Evolutionary conservation across 2,888 invertebrate species (phyloP), one percentile per base, ranked within the genome.

Genomic region (Agapetus fuscipes): DNA sequence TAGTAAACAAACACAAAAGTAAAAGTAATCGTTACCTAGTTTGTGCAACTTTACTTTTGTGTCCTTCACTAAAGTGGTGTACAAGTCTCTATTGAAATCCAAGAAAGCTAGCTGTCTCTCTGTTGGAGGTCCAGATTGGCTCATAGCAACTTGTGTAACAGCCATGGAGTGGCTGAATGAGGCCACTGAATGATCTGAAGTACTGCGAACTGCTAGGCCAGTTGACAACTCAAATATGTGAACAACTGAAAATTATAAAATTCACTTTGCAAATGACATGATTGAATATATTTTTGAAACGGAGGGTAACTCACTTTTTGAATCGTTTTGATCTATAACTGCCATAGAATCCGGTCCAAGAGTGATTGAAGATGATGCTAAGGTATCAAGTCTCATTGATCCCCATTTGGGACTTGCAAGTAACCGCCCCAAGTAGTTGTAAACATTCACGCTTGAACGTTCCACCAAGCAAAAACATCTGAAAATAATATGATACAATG

Each of bases 391-490:
- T 43, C 87, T 76, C 61, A 90, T 82, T 30, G 87, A 84, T 3
- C 80, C 78, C 80, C 88, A 89, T 39, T 84, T 79, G 0, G 95
- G 90, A 50, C 84, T 81, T 7, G 89, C 81, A 15, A 89, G 68
- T 28, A 90, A 65, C 31, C 93, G 76, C 0, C 97, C 97, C 58
- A 95, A 93, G 55, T 94, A 98, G 42, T 85, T 89, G 61, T 94
- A 94, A 4, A 97, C 74, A 49, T 86, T 85, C 10, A 95, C 71
- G 2, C 80, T 78, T 13, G 78, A 75, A 49, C 84, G 80, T 61
- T 97, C 96, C 30, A 94, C 82, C 30, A 96, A 66, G 51, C 95
- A 71, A 55, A 98, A 82, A 55, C 91, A 85, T 57, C 95, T 95
- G 56, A 6, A 70, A 65, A 25, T 20, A 20, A n/a, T n/a, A n/a